A percentile compares a stretch with the other conserved stretches of the same genome.
phyloP scores from a whole-genome alignment of 2,113 vertebrate genomes.

The Myotis brandtii region DNA sequence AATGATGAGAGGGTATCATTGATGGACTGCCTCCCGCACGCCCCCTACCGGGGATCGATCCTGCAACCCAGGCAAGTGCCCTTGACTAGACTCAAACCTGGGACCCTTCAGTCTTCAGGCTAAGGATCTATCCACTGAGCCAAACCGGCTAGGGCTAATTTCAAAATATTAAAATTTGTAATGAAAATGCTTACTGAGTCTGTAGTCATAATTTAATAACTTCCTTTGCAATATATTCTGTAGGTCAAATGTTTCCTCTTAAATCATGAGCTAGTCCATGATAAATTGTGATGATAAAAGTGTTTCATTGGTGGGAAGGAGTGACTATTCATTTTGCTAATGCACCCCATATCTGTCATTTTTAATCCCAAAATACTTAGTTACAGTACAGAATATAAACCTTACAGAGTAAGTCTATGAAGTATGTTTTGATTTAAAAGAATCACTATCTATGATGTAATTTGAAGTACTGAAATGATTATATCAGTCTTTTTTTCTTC shows the following conservation, averaged over 20 bases:
- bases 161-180: constrained; percentile 56
- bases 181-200: constrained; percentile 28
- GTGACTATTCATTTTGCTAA: constrained; percentile 71
- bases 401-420: constrained; percentile 2
- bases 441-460: constrained; percentile 61
- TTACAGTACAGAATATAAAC: constrained; percentile 56
- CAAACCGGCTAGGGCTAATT: background rate
- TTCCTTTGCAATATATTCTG: constrained; percentile 32
- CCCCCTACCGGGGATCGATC: too few species aligned
- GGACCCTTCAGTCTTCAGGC: too few species aligned
- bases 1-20: too few species aligned
- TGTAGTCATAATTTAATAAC: constrained; percentile 16
- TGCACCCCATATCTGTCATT: constrained; percentile 67
- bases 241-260: constrained; percentile 56
- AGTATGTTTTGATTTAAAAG: constrained; percentile 62
- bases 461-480: constrained; percentile 66
- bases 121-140: too few species aligned
- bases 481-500: constrained; percentile 29
- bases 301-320: constrained; percentile 66
- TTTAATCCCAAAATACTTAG: constrained; percentile 60
- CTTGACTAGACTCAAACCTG: too few species aligned
- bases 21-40: too few species aligned
- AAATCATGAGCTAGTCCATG: constrained; percentile 67
- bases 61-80: too few species aligned
- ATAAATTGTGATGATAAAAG: constrained; percentile 69